Conservation (phyloP, 2,113 vertebrate genomes). For the Nansenia antarctica region DNA sequence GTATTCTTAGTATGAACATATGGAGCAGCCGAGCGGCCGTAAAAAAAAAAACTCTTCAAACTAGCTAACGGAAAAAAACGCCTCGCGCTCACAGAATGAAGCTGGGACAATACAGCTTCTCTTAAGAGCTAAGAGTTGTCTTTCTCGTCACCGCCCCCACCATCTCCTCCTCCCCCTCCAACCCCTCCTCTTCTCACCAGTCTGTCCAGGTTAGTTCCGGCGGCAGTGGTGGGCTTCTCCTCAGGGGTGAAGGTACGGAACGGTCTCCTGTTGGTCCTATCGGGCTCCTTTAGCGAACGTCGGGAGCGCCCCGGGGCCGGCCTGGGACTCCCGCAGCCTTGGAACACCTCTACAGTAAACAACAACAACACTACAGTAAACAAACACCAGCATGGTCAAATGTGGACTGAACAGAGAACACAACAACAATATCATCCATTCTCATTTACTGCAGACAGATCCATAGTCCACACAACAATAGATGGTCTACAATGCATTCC, state of each 20-base stretch:
- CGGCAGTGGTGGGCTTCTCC: slow-evolving; percentile 83
- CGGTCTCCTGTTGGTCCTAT: slow-evolving; percentile 65
- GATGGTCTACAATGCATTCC: background rate
- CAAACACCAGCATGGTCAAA: background rate
- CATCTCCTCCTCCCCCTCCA: background rate
- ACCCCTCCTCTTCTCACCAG: slow-evolving; percentile 72
- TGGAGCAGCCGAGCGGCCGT: background rate
- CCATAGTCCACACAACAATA: background rate
- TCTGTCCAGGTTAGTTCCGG: slow-evolving; percentile 83
- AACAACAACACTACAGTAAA: background rate
- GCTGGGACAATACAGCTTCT: too few species aligned
- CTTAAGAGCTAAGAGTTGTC: background rate
- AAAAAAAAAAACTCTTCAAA: too few species aligned
- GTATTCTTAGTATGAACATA: slow-evolving; percentile 31
- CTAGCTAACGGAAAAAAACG: too few species aligned
- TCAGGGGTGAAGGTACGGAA: slow-evolving; percentile 77
- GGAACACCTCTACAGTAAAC: slow-evolving; percentile 78
- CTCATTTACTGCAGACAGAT: too few species aligned
- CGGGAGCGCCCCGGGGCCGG: slow-evolving; percentile 70
- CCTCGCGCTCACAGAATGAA: too few species aligned
- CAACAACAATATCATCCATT: background rate
- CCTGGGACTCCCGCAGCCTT: slow-evolving; percentile 82
- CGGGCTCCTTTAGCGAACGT: slow-evolving; percentile 75
- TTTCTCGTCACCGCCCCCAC: background rate
- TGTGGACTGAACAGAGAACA: background rate